Conservation (phyloP, 2,888 invertebrate genomes). For the Drosophila pegasa region DNA sequence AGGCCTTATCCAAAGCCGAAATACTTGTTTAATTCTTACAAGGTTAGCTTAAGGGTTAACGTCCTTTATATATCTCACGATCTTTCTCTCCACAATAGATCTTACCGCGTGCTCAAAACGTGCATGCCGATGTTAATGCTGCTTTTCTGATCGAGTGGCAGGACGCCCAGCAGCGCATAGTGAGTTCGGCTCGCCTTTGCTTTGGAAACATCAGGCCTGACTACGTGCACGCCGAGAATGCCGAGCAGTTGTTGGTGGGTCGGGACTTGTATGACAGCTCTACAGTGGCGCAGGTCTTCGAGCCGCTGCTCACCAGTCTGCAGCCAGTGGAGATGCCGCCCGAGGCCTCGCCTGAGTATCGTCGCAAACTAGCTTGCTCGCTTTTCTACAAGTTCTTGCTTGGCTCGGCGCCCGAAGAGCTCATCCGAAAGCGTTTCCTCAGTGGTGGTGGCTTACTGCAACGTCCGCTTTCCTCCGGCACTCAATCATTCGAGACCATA, state of each 20-base stretch:
- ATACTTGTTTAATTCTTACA: constrained; percentile 88
- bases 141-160: constrained; percentile 88
- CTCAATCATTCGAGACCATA: constrained; percentile 89
- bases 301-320: constrained; percentile 87
- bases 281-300: constrained; percentile 84
- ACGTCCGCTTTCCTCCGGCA: constrained; percentile 88
- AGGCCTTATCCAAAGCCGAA: constrained; percentile 86
- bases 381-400: constrained; percentile 91
- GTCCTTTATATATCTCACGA: neutral
- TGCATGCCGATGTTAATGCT: constrained; percentile 91
- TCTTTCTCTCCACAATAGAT: constrained; percentile 84
- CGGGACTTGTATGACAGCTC: constrained; percentile 85
- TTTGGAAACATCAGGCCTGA: constrained; percentile 88
- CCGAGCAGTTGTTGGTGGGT: constrained; percentile 86
- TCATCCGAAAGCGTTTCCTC: constrained; percentile 47
- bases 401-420: constrained; percentile 86
- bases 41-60: constrained; percentile 85
- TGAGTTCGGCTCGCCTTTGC: constrained; percentile 86
- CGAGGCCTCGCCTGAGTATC: constrained; percentile 89
- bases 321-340: constrained; percentile 88
- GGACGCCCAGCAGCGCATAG: constrained; percentile 29
- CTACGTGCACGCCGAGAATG: constrained; percentile 86
- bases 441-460: constrained; percentile 85
- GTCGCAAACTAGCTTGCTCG: constrained; percentile 89
- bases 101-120: constrained; percentile 90